phyloP scores from a whole-genome alignment of 1,140 invertebrate species.

The Camponotus floridanus region DNA sequence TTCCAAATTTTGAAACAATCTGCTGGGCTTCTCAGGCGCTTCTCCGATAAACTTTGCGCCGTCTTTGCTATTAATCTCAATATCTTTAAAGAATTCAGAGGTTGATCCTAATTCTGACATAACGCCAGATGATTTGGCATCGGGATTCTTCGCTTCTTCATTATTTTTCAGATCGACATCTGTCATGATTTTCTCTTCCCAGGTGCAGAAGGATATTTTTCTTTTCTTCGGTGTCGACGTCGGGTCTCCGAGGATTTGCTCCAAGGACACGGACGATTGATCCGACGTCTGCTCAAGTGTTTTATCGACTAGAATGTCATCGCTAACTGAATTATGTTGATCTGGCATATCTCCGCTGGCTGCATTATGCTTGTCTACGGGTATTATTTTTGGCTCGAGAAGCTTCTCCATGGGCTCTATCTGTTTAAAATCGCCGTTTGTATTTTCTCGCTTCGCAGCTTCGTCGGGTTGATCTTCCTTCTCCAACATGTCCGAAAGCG shows the following conservation, averaged over 20 bases:
- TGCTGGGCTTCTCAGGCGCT: conserved; percentile 76
- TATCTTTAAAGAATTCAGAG: background rate
- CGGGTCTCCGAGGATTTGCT: conserved; percentile 34
- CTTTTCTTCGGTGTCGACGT: conserved; percentile 30
- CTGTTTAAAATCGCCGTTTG: conserved; percentile 34
- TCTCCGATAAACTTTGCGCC: background rate
- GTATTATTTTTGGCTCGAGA: conserved; percentile 76
- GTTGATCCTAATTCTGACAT: background rate
- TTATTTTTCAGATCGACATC: conserved; percentile 20
- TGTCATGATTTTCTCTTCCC: conserved; percentile 62
- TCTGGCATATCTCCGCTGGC: conserved; percentile 20
- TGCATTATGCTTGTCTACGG: conserved; percentile 51
- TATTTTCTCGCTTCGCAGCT: conserved; percentile 19
- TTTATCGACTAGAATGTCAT: conserved; percentile 24
- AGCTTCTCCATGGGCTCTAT: conserved; percentile 59
- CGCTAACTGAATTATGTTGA: background rate
- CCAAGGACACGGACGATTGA: conserved; percentile 25
- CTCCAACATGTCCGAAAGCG: conserved; percentile 84
- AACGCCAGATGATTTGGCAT: background rate
- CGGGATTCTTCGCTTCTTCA: conserved; percentile 3
- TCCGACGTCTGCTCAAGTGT: background rate
- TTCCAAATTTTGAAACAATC: conserved; percentile 73
- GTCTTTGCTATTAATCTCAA: background rate
- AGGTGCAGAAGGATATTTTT: conserved; percentile 71
- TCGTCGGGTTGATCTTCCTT: conserved; percentile 74